These are phyloP conservation scores for Steatocranus sp. DNA, from an alignment of 2,797 vertebrate species.

Conservation along the genomic window DNA sequence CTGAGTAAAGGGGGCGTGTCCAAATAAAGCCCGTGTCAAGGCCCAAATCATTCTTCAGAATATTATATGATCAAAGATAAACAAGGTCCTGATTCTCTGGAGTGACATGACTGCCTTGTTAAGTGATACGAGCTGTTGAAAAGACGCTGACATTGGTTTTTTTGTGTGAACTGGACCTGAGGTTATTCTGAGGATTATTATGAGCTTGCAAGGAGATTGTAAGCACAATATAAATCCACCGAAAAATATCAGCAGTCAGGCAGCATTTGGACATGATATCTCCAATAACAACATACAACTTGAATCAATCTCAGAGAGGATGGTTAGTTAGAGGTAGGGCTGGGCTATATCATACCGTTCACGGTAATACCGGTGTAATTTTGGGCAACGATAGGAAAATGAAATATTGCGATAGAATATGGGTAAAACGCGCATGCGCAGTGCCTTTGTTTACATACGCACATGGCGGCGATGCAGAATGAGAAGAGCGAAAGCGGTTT, in stretches of 20 bases:
- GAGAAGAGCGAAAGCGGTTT: too few relatives aligned
- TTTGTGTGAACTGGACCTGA: background rate
- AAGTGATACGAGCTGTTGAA: background rate
- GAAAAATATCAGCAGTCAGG: background rate
- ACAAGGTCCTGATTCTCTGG: background rate
- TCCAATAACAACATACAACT: background rate
- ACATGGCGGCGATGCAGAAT: too few relatives aligned
- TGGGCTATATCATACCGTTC: too few relatives aligned
- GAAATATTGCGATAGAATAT: too few relatives aligned
- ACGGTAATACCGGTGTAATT: too few relatives aligned
- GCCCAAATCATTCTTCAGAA: background rate
- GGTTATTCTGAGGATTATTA: background rate
- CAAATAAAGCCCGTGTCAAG: background rate
- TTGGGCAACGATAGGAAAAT: too few relatives aligned
- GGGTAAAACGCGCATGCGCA: too few relatives aligned
- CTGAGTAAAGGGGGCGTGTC: background rate
- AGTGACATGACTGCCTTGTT: background rate
- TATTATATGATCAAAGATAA: background rate
- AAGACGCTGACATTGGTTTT: background rate
- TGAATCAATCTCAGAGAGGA: background rate
- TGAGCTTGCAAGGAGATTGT: background rate
- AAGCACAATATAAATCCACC: background rate
- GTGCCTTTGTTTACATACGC: too few relatives aligned
- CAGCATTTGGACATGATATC: background rate
- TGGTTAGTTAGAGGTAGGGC: background rate